phyloP scores from a whole-genome alignment of 2,888 invertebrate species.

The Epistrophe grossulariae region DNA sequence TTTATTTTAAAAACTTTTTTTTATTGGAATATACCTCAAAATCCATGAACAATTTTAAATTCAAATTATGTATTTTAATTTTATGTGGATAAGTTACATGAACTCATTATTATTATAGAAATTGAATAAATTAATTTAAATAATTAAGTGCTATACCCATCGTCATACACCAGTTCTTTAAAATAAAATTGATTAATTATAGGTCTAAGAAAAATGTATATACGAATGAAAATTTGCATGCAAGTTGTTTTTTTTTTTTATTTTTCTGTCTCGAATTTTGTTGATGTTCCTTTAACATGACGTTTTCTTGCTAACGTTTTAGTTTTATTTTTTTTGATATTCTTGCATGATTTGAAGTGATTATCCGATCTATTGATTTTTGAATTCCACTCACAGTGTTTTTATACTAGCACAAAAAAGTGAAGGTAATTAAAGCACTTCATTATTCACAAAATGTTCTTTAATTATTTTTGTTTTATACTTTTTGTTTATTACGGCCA shows the following conservation, averaged over 20 bases:
- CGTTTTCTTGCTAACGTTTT: neutral
- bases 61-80: no score
- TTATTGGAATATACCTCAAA: no score
- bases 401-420: neutral
- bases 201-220: neutral
- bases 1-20: no score
- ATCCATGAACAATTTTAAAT: no score
- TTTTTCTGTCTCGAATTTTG: no score
- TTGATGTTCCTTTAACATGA: neutral
- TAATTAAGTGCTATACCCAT: neutral
- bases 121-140: conserved; percentile 17
- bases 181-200: conserved; percentile 6
- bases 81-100: no score
- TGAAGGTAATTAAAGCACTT: conserved; percentile 4
- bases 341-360: conserved; percentile 12
- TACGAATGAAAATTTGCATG: neutral
- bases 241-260: neutral
- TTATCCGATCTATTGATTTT: conserved; percentile 39
- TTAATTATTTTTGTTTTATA: neutral
- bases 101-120: neutral
- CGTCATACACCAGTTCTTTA: conserved; percentile 25
- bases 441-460: neutral
- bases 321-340: neutral
- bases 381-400: neutral
- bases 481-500: neutral